Evolutionary conservation across 2,888 invertebrate species (phyloP), one percentile per base, ranked within the genome.

Genomic region (Nomada fabriciana): DNA sequence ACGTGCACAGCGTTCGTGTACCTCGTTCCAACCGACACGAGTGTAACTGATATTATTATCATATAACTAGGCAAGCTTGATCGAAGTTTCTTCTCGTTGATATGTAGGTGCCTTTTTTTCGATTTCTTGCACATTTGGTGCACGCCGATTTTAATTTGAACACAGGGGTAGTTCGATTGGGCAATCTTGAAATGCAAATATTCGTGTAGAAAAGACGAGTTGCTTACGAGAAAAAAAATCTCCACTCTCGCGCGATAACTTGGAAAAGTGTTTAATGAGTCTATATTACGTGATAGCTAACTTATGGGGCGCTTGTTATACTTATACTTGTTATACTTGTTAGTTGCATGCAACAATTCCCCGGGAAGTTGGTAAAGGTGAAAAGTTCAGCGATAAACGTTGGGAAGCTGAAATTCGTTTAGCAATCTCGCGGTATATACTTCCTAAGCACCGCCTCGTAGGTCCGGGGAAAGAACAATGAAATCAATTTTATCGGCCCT

Each of bases 321-420:
- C 70, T 79, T n/a, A n/a, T n/a, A n/a, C n/a, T n/a, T n/a, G n/a
- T n/a, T n/a, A n/a, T n/a, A n/a, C n/a, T n/a, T n/a, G n/a, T n/a
- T 47, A 55, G 64, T 55, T 79, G 73, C 52, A 60, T 61, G 61
- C 74, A 81, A 74, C 80, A 75, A 82, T 80, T 71, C 67, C 57
- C 55, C 20, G 61, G 42, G 25, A 74, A 82, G 64, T 70, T 82
- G 55, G 65, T 61, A 71, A 76, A 80, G 67, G 74, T 60, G 80
- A 68, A 75, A 80, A 80, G 74, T 82, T 80, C 63, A 57, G 69
- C 80, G 81, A 80, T 79, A 82, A 82, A 79, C 65, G 70, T 67
- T 71, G 55, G 20, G 2, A 43, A 5, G 36, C 25, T 55, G 60
- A 69, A 67, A 80, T 79, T 82, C 74, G 80, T 80, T 80, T 82